phyloP scores from a whole-genome alignment of 2,113 vertebrate genomes.

The Scomber colias region DNA sequence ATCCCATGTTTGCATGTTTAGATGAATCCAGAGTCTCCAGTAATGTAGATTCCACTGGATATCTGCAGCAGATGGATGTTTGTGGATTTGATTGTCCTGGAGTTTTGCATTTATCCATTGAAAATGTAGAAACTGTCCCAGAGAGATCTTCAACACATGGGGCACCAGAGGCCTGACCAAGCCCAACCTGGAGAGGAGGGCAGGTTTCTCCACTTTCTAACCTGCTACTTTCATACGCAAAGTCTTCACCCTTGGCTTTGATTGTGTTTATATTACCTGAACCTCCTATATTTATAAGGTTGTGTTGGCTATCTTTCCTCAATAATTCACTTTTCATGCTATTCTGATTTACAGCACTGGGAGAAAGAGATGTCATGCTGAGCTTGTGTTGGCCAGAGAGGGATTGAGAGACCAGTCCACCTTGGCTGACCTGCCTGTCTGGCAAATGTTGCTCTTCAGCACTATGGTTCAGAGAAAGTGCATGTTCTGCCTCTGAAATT shows the following conservation, averaged over 20 bases:
- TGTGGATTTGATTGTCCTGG: constrained; percentile 8
- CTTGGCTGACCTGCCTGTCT: constrained; percentile 26
- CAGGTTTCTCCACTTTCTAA: constrained; percentile 12
- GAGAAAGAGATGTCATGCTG: constrained; percentile 7
- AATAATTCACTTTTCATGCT: constrained; percentile 29
- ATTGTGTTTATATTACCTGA: background rate
- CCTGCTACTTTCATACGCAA: background rate
- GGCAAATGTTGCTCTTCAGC: constrained; percentile 29
- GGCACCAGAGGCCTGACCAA: background rate
- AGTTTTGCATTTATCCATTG: constrained; percentile 7
- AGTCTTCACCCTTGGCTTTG: constrained; percentile 5
- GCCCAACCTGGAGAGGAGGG: background rate
- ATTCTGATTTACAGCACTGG: constrained; percentile 2
- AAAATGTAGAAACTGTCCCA: background rate
- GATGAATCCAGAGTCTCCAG: constrained; percentile 17
- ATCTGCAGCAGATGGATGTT: background rate
- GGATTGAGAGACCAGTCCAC: constrained; percentile 12
- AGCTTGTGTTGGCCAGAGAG: constrained; percentile 48
- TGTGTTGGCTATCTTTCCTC: constrained; percentile 37
- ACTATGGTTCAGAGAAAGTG: constrained; percentile 9
- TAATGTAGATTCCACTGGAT: constrained; percentile 2
- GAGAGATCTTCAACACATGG: constrained; percentile 6
- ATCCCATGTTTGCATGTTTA: background rate
- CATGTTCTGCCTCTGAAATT: constrained; percentile 28
- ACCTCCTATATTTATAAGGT: constrained; percentile 38